Evolutionary conservation across 2,888 invertebrate genomes (phyloP).

Genomic region (Polia nebulosa): DNA sequence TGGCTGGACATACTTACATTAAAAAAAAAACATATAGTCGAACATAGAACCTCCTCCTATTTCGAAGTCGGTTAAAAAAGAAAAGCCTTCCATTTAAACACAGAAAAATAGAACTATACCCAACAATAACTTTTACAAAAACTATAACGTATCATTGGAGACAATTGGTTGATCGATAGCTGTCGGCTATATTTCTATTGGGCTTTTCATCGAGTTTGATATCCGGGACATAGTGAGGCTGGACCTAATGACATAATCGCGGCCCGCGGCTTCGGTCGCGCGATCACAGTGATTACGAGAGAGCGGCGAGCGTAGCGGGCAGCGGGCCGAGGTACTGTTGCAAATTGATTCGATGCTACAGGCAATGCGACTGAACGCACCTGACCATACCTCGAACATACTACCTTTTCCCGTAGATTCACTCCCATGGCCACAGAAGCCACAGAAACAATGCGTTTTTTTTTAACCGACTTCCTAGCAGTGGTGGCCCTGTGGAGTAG

Average conservation of each 20-base stretch:
- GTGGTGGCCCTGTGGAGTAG: too few species aligned
- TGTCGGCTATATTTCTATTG: slow-evolving; percentile 78
- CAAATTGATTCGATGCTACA: slow-evolving; percentile 82
- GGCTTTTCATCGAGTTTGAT: slow-evolving; percentile 80
- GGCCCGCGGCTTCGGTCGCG: slow-evolving; percentile 77
- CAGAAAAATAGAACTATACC: slow-evolving; percentile 9
- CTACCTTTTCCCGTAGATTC: not conserved
- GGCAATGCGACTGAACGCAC: slow-evolving; percentile 72
- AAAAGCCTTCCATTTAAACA: slow-evolving; percentile 14
- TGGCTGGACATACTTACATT: too few species aligned
- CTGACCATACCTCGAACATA: slow-evolving; percentile 64
- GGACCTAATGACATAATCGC: slow-evolving; percentile 86
- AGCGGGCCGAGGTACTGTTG: slow-evolving; percentile 74
- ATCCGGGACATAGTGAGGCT: slow-evolving; percentile 79
- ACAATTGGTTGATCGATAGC: slow-evolving; percentile 75
- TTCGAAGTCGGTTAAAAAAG: too few species aligned
- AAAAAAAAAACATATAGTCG: too few species aligned
- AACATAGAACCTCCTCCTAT: too few species aligned
- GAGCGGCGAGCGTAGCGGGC: slow-evolving; percentile 71
- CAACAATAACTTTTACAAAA: slow-evolving; percentile 50
- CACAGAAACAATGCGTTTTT: not conserved
- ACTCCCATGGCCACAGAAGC: not conserved
- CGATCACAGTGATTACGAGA: slow-evolving; percentile 81
- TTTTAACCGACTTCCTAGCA: too few species aligned
- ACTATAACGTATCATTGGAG: slow-evolving; percentile 73